Evolutionary conservation across 1,140 invertebrate genomes (phyloP).

Genomic region (Drosophila dunni): DNA sequence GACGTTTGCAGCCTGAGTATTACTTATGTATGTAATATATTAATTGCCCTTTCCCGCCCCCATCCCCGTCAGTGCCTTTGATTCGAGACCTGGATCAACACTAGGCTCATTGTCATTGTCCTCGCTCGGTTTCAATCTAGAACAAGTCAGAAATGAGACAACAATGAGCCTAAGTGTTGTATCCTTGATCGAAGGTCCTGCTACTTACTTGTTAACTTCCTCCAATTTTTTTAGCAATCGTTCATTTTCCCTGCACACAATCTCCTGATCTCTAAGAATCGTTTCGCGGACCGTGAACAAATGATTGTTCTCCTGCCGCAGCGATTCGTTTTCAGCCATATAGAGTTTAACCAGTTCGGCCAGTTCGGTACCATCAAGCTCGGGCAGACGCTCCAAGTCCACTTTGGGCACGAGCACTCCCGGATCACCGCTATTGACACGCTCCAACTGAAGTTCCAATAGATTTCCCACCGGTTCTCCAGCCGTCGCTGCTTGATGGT

Average conservation of each 20-base stretch:
- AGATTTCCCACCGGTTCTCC: conserved; percentile 37
- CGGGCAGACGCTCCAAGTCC: conserved; percentile 89
- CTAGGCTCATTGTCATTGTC: conserved; percentile 70
- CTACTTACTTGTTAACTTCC: conserved; percentile 92
- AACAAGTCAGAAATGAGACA: conserved; percentile 80
- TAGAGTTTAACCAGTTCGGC: conserved; percentile 91
- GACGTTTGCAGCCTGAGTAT: too few species aligned
- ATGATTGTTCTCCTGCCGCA: conserved; percentile 94
- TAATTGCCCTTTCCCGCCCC: not conserved
- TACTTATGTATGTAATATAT: conserved; percentile 1
- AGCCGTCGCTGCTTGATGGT: conserved; percentile 65
- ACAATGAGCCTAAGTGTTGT: conserved; percentile 71
- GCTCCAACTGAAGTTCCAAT: conserved; percentile 63
- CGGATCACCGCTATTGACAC: conserved; percentile 54
- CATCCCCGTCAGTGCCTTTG: conserved; percentile 1
- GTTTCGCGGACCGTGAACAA: conserved; percentile 92
- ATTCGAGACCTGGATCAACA: conserved; percentile 22
- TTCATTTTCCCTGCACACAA: conserved; percentile 96
- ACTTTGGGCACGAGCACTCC: conserved; percentile 86
- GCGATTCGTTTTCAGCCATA: conserved; percentile 93
- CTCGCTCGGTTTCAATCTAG: conserved; percentile 74
- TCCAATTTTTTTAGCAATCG: conserved; percentile 93
- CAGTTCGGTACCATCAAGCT: conserved; percentile 89
- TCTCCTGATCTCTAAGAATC: conserved; percentile 94
- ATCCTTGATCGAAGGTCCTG: conserved; percentile 11